These are phyloP conservation scores for Spilogale gracilis DNA, from an alignment of 2,113 vertebrate genomes.

Conservation along the genomic window DNA sequence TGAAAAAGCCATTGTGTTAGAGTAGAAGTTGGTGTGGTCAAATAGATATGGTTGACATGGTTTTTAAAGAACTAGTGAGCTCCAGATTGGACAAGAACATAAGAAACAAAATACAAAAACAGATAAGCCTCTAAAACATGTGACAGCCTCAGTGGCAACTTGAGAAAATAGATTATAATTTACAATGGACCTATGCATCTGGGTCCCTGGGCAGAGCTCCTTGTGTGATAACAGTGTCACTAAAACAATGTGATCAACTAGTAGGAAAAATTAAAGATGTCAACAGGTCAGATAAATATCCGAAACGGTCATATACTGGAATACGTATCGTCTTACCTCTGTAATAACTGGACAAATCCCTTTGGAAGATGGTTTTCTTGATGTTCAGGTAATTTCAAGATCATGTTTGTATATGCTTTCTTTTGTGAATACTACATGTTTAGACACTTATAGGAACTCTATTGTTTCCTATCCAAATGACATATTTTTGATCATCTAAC, in stretches of 20 bases:
- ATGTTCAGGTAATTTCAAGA: not conserved
- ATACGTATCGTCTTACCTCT: not conserved
- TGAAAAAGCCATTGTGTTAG: not conserved
- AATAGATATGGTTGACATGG: not conserved
- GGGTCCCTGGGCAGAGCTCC: not conserved
- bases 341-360: not conserved
- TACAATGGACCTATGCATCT: not conserved
- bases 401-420: not conserved
- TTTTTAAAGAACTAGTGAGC: not conserved
- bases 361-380: slow-evolving; percentile 10
- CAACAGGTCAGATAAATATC: not conserved
- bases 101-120: not conserved
- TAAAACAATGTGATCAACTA: not conserved
- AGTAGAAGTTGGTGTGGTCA: not conserved
- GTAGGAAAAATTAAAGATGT: not conserved
- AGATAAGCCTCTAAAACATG: not conserved
- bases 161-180: not conserved
- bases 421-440: not conserved
- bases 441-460: not conserved
- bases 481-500: not conserved
- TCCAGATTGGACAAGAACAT: not conserved
- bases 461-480: slow-evolving; percentile 20
- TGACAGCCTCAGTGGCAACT: not conserved
- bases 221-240: not conserved
- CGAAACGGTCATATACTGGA: not conserved